Evolutionary conservation across 2,113 vertebrate species (phyloP), one percentile per base, ranked within the genome.

Genomic region (Uropsilus gracilis): DNA sequence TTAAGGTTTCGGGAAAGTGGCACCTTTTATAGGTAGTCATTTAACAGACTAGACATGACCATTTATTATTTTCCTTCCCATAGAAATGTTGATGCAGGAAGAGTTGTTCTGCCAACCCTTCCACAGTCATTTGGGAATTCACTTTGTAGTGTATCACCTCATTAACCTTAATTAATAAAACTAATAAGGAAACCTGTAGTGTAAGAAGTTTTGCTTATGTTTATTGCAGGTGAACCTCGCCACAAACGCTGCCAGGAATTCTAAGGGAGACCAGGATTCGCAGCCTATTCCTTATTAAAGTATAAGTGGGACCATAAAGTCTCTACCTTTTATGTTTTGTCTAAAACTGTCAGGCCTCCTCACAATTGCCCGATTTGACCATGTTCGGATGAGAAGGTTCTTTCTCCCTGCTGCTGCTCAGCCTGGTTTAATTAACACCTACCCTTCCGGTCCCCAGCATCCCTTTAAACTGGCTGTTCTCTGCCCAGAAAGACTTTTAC

Each of bases 401-500:
- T 89, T 72, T 34, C 8, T 57, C 69, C n/a, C 2, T 2, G 55
- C 48, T 17, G 50, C 61, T 39, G 66, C 84, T 84, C 83, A 69
- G 57, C 46, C 69, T 34, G 0, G 55, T 64, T 84, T 93, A 94
- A 96, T 96, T 86, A 95, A 87, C 93, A 89, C 80, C 87, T 85
- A 18, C 72, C 81, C 78, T 59, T 69, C 46, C 44, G n/a, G 30
- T 84, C 83, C 76, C 57, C 64, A 66, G 10, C 17, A 44, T 69
- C 95, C 71, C 76, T 63, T 84, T 50, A 73, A 92, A 85, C 42
- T 4, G 30, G 42, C 55, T 16, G 16, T 66, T 63, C 59, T 86
- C 39, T 1, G 44, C 78, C 81, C 59, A 68, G 78, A 84, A 1
- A 48, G 32, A 39, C 72, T 76, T 80, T 94, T 83, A 93, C 94